phyloP scores from a whole-genome alignment of 2,888 invertebrate genomes.

The Fissipunctia ypsillon region DNA sequence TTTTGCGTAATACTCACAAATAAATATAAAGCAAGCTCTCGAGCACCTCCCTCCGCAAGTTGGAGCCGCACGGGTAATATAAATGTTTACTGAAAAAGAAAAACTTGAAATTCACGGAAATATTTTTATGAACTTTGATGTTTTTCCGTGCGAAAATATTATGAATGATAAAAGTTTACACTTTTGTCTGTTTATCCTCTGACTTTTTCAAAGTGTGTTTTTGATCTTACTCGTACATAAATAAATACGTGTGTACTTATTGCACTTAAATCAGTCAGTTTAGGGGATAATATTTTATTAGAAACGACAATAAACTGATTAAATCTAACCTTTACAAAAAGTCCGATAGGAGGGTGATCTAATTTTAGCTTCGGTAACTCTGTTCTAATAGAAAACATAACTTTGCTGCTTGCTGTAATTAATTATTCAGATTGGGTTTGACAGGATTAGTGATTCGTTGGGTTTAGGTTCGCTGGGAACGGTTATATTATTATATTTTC shows the following conservation, averaged over 20 bases:
- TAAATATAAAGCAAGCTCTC: constrained; percentile 56
- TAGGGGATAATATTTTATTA: not conserved
- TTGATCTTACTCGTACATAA: not conserved
- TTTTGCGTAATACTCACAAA: constrained; percentile 60
- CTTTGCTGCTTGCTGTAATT: not conserved
- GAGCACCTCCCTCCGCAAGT: constrained; percentile 31
- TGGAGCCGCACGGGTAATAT: constrained; percentile 33
- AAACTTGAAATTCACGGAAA: constrained; percentile 32
- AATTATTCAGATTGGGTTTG: constrained; percentile 23
- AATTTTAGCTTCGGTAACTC: constrained; percentile 2
- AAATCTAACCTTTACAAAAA: not conserved
- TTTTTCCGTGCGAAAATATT: constrained; percentile 22
- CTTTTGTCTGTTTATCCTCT: constrained; percentile 3
- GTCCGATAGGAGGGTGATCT: not conserved
- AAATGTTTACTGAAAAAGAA: constrained; percentile 46
- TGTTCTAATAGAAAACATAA: not conserved
- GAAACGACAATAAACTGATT: not conserved
- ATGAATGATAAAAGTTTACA: constrained; percentile 6
- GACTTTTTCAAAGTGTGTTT: not conserved
- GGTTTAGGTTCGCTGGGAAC: not conserved
- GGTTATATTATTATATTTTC: too few species aligned
- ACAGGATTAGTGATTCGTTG: not conserved
- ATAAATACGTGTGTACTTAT: not conserved
- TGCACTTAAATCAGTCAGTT: not conserved
- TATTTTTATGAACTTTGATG: constrained; percentile 32